Evolutionary conservation across 2,797 vertebrate species (phyloP).

Genomic region (Hybognathus amarus): DNA sequence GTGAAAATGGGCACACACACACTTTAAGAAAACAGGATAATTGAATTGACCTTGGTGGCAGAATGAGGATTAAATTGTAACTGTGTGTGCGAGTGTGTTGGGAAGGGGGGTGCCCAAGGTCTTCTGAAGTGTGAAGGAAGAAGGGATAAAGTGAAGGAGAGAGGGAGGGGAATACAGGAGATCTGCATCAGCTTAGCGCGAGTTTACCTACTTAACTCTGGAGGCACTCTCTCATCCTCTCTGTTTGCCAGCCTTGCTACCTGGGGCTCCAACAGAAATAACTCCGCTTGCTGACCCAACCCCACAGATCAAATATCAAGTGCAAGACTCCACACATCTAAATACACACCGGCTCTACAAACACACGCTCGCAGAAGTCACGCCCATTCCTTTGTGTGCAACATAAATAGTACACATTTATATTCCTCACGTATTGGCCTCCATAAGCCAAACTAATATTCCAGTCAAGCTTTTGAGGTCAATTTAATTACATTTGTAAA

Average conservation of each 20-base stretch:
- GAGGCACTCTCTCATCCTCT: slow-evolving; percentile 41
- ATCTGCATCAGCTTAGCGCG: slow-evolving; percentile 59
- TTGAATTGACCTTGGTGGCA: slow-evolving; percentile 84
- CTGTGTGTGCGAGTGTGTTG: slow-evolving; percentile 64
- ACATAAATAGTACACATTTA: slow-evolving; percentile 21
- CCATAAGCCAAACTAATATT: slow-evolving; percentile 21
- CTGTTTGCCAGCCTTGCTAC: slow-evolving; percentile 46
- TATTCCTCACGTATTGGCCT: not conserved
- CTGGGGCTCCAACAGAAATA: slow-evolving; percentile 49
- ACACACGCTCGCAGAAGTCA: not conserved
- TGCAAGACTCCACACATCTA: slow-evolving; percentile 41
- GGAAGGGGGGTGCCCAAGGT: slow-evolving; percentile 75
- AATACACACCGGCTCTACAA: slow-evolving; percentile 34
- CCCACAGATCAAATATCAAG: slow-evolving; percentile 55
- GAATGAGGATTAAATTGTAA: slow-evolving; percentile 78
- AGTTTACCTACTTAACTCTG: slow-evolving; percentile 59
- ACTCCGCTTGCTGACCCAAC: slow-evolving; percentile 49
- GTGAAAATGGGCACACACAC: slow-evolving; percentile 82
- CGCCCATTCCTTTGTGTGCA: slow-evolving; percentile 19
- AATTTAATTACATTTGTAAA: slow-evolving; percentile 21
- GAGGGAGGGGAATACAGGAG: slow-evolving; percentile 41
- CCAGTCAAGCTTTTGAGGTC: slow-evolving; percentile 10
- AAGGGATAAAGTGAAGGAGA: slow-evolving; percentile 62
- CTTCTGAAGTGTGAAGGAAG: slow-evolving; percentile 73
- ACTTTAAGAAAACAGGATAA: slow-evolving; percentile 84